Evolutionary conservation across 2,888 invertebrate genomes (phyloP), one percentile per base, ranked within the genome.

Genomic region (Brachypterus glaber): DNA sequence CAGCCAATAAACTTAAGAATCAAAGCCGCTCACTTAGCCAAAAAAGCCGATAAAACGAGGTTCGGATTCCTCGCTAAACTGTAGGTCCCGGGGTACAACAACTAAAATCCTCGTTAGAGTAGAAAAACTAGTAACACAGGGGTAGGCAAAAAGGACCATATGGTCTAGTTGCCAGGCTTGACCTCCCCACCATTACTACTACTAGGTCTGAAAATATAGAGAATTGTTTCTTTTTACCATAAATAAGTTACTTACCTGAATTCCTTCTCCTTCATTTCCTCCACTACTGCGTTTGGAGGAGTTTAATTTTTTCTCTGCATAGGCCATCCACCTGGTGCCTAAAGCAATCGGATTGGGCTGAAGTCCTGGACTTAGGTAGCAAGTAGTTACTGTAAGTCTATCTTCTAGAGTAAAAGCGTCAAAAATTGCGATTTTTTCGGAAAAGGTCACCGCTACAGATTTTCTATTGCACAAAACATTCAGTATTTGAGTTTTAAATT

Each of bases 391-490:
- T 9, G 87, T 82, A 54, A 90, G 72, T 26, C 83, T 73, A 63
- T 91, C 90, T 57, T 91, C 91, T 32, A 95, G 72, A 0, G 83
- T 85, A 46, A 82, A 79, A 2, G 91, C 84, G 68, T 92, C 91
- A 64, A 93, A 91, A 8, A 93, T 82, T 0, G 91, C 89, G 49
- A 95, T 83, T 42, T 85, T 80, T 66, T 93, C 93, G 33, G 82
- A 73, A 66, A 95, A 93, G 0, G 89, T 83, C 2, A 91, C 82
- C 11, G 87, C 86, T 31, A 96, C 75, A 7, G 88, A 88, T 41
- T 86, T 77, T 52, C 82, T 82, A 68, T 92, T 93, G n/a, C 88
- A 87, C 48, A 86, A 64, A 42, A 95, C 83, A 60, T 91, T 91
- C 53, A 85, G 72, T 35, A 95, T 82, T 1, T 83, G 82, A 63